Conservation (phyloP, 2,888 invertebrate species). For the Cryptocephalus primarius region DNA sequence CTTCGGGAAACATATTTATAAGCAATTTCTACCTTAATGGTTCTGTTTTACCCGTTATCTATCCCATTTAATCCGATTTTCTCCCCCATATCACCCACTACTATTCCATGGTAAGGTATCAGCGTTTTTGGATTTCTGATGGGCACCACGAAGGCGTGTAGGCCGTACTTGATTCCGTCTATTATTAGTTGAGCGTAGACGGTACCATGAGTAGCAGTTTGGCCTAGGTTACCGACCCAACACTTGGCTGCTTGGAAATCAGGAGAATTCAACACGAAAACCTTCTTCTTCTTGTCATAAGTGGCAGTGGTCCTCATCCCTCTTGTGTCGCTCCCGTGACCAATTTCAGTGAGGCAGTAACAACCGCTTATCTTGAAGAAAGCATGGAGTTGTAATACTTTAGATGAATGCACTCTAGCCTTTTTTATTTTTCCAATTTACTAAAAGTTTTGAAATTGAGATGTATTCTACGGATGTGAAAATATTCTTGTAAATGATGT, state of each 20-base stretch:
- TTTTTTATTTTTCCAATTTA: too few relatives aligned
- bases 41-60: conserved; percentile 70
- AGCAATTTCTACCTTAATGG: too few relatives aligned
- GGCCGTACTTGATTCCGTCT: conserved; percentile 68
- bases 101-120: conserved; percentile 63
- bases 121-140: conserved; percentile 66
- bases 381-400: too few relatives aligned
- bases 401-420: too few relatives aligned
- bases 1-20: conserved; percentile 29
- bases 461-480: too few relatives aligned
- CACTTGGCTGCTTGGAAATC: conserved; percentile 70
- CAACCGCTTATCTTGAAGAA: conserved; percentile 60
- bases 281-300: conserved; percentile 59
- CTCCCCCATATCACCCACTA: conserved; percentile 85
- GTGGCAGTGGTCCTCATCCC: conserved; percentile 79
- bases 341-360: conserved; percentile 80
- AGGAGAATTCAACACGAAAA: conserved; percentile 64
- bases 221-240: conserved; percentile 74
- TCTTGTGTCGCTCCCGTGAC: conserved; percentile 84
- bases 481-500: too few relatives aligned
- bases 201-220: conserved; percentile 77
- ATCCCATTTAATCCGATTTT: conserved; percentile 85
- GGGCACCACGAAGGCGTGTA: conserved; percentile 83
- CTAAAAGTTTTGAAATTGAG: too few relatives aligned
- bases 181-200: conserved; percentile 81